Percentiles rank a stretch among this genome's conserved stretches.
Evolutionary conservation across 2,797 vertebrate species (phyloP).

Genomic region (Rhynchonycteris naso): DNA sequence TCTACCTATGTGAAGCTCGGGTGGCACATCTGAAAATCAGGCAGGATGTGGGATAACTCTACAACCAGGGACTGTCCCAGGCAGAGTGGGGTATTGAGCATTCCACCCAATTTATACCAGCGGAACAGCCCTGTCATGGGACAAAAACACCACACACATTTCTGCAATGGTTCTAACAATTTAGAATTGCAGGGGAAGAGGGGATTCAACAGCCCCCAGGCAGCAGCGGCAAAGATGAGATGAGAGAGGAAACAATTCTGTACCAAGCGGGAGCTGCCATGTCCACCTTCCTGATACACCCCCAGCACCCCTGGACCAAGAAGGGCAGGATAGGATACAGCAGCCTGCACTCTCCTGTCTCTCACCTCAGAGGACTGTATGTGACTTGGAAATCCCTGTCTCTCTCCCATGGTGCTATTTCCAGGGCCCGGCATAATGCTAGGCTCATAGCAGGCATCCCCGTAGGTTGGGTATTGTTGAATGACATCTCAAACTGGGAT

Average conservation of each 20-base stretch:
- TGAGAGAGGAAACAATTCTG: neutral
- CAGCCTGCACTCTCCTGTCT: neutral
- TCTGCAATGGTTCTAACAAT: neutral
- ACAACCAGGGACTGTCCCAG: neutral
- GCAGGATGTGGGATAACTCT: neutral
- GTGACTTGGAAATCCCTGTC: neutral
- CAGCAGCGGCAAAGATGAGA: neutral
- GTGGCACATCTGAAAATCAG: neutral
- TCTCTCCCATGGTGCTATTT: neutral
- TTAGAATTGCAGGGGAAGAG: neutral
- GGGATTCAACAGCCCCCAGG: neutral
- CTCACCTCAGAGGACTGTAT: too few species aligned
- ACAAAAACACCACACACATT: neutral
- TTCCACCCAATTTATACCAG: neutral
- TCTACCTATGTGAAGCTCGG: neutral
- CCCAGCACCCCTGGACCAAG: neutral
- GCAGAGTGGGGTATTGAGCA: too few species aligned
- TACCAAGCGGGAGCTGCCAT: accelerated
- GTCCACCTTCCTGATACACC: neutral
- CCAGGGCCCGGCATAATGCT: neutral
- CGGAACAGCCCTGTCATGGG: neutral
- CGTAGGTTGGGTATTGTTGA: neutral
- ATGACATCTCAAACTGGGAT: too few species aligned
- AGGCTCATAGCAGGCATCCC: accelerated
- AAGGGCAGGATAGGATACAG: neutral